Evolutionary conservation across 2,888 invertebrate species (phyloP), one percentile per base, ranked within the genome.

Genomic region (Netelia melanura): DNA sequence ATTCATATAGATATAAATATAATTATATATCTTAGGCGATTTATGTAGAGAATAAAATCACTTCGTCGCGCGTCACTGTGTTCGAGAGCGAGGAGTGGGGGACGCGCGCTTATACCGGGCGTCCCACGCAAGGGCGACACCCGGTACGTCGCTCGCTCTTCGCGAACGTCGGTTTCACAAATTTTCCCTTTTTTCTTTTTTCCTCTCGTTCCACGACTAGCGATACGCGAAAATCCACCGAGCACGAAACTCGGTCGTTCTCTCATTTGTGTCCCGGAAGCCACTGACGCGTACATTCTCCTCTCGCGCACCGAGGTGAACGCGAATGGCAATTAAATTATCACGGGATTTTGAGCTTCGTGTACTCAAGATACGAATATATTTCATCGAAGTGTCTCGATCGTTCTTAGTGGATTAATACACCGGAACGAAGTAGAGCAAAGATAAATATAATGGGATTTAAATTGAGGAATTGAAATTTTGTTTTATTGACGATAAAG

Each of bases 251-350:
- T 58, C 38, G 25, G 6, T 14, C 14, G 17, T 38, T n/a, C 21
- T 30, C 14, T 30, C 62, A n/a, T 54, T 23, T 64, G 21, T 76
- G 48, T 62, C n/a, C 56, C 25, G 21, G 23, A 43, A 76, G 43
- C 5, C 38, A 43, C 65, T 65, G 76, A 65, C 65, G 65, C 64
- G 76, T 23, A 52, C 30, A 72, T 84, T 77, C 72, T 21, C 48
- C 8, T 25, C 14, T 78, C 68, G 76, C 23, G 43, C 71, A 30
- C 65, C 14, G 14, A 17, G 64, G 54, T 65, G 70, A 71, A 21
- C 74, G 58, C 56, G 23, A 74, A 71, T 81, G 58, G 70, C 81
- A 85, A 86, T 86, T 85, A 85, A 85, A 86, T 86, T 86, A 78
- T 83, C 68, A 80, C 79, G 72, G 84, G 11, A 68, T 62, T 68